Evolutionary conservation across 2,888 invertebrate species (phyloP).

Genomic region (Coenonympha glycerion): DNA sequence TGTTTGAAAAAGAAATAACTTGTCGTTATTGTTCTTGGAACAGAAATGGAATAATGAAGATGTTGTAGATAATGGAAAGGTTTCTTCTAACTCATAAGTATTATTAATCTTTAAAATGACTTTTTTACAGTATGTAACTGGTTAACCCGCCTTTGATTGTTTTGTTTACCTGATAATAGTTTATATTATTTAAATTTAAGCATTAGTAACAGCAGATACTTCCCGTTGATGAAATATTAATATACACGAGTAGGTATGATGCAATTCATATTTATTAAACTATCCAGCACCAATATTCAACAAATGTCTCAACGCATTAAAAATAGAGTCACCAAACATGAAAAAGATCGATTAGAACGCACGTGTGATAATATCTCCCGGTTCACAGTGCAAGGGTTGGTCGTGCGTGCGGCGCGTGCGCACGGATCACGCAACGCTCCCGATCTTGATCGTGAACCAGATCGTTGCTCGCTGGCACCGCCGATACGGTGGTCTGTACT

Average conservation of each 20-base stretch:
- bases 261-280: no score
- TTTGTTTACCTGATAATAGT: no score
- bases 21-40: not conserved
- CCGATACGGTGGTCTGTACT: constrained; percentile 13
- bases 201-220: no score
- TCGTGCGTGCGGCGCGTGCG: constrained; percentile 34
- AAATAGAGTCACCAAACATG: constrained; percentile 18
- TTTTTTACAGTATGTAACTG: no score
- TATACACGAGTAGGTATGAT: no score
- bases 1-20: not conserved
- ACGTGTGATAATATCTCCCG: constrained; percentile 29
- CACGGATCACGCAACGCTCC: constrained; percentile 27
- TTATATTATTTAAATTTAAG: no score
- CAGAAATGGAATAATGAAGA: not conserved
- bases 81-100: not conserved
- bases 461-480: constrained; percentile 17
- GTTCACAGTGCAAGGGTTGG: constrained; percentile 32
- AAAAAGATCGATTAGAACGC: constrained; percentile 28
- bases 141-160: no score
- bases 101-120: no score
- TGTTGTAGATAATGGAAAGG: not conserved
- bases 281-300: no score
- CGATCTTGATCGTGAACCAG: constrained; percentile 23
- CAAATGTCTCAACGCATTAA: constrained; percentile 12
- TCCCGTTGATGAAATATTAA: no score